These are phyloP conservation scores for Halictus quadricinctus DNA, from an alignment of 2,888 invertebrate species.

Conservation along the genomic window DNA sequence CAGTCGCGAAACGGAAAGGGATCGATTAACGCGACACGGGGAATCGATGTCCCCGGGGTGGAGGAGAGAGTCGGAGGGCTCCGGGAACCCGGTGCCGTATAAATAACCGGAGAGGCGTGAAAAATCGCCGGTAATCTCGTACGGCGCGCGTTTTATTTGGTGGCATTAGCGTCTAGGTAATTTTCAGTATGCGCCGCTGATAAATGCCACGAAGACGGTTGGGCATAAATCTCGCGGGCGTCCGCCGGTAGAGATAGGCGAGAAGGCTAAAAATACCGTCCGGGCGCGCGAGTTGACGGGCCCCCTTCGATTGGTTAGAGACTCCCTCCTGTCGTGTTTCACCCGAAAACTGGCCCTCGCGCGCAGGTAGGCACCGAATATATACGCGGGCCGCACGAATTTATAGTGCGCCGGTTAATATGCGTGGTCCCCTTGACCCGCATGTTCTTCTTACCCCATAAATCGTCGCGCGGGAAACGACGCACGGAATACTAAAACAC, in stretches of 20 bases:
- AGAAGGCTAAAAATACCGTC: slow-evolving; percentile 59
- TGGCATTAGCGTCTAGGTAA: slow-evolving; percentile 61
- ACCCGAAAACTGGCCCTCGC: slow-evolving; percentile 52
- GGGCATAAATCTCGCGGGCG: slow-evolving; percentile 56
- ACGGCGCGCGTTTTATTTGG: slow-evolving; percentile 52
- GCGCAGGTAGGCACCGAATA: slow-evolving; percentile 63
- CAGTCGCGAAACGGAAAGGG: not conserved
- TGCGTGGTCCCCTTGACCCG: slow-evolving; percentile 69
- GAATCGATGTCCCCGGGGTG: not conserved
- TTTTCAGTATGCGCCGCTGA: slow-evolving; percentile 46
- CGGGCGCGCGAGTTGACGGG: slow-evolving; percentile 47
- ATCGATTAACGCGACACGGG: slow-evolving; percentile 27
- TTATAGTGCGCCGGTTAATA: slow-evolving; percentile 69
- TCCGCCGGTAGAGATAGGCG: slow-evolving; percentile 56
- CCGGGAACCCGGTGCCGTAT: slow-evolving; percentile 20
- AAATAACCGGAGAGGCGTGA: slow-evolving; percentile 51
- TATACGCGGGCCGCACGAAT: slow-evolving; percentile 64
- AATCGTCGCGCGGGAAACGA: slow-evolving; percentile 58
- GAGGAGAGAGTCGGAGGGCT: not conserved
- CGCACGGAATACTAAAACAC: slow-evolving; percentile 67
- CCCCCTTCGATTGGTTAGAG: slow-evolving; percentile 55
- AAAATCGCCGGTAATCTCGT: slow-evolving; percentile 55
- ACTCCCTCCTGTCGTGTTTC: slow-evolving; percentile 58
- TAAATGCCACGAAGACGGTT: slow-evolving; percentile 56
- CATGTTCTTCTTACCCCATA: slow-evolving; percentile 69